A percentile compares a stretch with the other conserved stretches of the same genome.
Evolutionary conservation across 1,140 invertebrate species (phyloP).

Genomic region (Antheraea mylitta): DNA sequence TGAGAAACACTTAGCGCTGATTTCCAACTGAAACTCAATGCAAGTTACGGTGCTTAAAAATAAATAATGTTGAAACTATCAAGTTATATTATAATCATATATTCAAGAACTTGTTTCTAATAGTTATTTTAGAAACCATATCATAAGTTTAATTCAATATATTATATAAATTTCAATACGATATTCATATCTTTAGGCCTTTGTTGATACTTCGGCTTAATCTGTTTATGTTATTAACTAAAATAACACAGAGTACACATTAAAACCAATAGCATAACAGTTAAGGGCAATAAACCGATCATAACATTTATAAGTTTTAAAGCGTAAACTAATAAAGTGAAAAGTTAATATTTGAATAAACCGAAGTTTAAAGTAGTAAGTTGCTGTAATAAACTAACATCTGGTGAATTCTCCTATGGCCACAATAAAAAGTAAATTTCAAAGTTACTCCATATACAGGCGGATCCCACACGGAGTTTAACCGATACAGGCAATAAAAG

Average conservation of each 20-base stretch:
- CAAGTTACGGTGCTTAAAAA: no score
- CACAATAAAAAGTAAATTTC: slow-evolving; percentile 39
- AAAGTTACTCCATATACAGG: background rate
- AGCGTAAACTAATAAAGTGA: background rate
- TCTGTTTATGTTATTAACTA: background rate
- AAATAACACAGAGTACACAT: background rate
- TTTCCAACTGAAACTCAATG: no score
- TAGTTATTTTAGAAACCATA: background rate
- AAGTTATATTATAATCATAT: background rate
- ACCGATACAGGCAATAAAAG: slow-evolving; percentile 38
- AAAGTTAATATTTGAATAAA: background rate
- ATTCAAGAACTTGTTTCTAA: background rate
- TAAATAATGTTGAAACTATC: no score
- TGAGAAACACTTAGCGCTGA: no score
- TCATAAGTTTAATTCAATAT: background rate
- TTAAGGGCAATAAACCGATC: background rate
- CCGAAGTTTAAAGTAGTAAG: slow-evolving; percentile 17
- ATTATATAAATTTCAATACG: background rate
- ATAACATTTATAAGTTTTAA: background rate
- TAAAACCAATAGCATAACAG: background rate
- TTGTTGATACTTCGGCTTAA: background rate
- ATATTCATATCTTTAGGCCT: background rate
- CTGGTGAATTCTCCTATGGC: slow-evolving; percentile 25
- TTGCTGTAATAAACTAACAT: slow-evolving; percentile 31
- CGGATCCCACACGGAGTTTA: slow-evolving; percentile 40